A percentile compares a stretch with the other conserved stretches of the same genome.
Evolutionary conservation across 2,797 vertebrate species (phyloP).

Genomic region (Tinamus major): DNA sequence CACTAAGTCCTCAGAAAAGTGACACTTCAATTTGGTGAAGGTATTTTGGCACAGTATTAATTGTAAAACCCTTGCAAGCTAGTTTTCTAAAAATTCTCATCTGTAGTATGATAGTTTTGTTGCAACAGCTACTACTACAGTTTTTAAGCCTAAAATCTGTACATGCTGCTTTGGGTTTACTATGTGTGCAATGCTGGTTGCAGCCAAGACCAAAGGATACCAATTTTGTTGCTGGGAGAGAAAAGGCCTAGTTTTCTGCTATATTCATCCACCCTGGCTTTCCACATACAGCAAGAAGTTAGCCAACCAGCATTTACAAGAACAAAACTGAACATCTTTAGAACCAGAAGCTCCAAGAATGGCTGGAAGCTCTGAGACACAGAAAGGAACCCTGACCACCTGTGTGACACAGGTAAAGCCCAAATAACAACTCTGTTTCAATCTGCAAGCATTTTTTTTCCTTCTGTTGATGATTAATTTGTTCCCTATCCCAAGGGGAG

Average conservation of each 20-base stretch:
- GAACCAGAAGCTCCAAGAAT: neutral
- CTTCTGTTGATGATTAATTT: neutral
- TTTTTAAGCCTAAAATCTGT: neutral
- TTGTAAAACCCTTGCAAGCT: neutral
- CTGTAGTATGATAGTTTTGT: neutral
- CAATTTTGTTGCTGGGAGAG: neutral
- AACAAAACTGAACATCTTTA: neutral
- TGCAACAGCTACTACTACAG: neutral
- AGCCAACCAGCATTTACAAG: neutral
- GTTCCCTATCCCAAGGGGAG: neutral
- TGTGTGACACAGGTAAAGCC: neutral
- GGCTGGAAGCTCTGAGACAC: neutral
- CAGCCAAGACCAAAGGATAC: neutral
- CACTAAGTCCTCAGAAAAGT: neutral
- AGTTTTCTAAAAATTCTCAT: neutral
- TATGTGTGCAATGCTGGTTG: rapidly evolving
- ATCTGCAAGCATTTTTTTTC: neutral
- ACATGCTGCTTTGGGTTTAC: neutral
- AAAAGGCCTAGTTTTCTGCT: neutral
- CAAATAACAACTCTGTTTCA: neutral
- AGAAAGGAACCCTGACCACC: neutral
- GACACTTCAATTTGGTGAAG: neutral
- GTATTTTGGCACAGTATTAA: rapidly evolving
- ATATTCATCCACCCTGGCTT: neutral
- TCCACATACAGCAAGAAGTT: neutral